Percentiles rank a stretch among this genome's conserved stretches.
Conservation (phyloP, 2,888 invertebrate species). For the Pristionchus entomophagus region DNA sequence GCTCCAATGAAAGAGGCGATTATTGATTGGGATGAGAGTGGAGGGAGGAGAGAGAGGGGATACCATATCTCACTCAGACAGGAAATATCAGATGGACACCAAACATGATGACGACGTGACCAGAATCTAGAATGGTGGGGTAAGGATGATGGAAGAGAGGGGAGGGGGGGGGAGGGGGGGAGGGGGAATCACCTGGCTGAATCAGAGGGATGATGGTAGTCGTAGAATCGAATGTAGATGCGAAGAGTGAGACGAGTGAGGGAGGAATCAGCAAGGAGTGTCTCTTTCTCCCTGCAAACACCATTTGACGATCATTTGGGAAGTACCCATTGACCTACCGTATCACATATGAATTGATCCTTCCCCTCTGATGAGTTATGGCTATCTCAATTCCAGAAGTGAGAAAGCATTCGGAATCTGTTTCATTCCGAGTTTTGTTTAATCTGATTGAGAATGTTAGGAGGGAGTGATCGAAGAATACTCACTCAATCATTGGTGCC, state of each 20-base stretch:
- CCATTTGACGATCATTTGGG: background rate
- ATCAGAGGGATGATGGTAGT: conserved; percentile 15
- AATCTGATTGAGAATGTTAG: background rate
- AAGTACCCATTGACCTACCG: background rate
- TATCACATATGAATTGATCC: conserved; percentile 7
- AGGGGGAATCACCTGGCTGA: background rate
- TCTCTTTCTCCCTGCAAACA: background rate
- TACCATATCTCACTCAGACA: conserved; percentile 37
- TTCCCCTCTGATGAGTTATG: conserved; percentile 6
- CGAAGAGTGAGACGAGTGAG: background rate
- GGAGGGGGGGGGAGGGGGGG: background rate
- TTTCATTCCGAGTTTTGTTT: background rate
- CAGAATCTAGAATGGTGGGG: conserved; percentile 17
- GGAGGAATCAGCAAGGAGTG: background rate
- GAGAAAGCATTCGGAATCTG: background rate
- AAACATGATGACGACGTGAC: background rate
- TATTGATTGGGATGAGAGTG: conserved; percentile 8
- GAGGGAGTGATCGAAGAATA: background rate
- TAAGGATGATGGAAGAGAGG: background rate
- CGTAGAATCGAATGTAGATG: conserved; percentile 22
- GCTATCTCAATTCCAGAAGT: conserved; percentile 5
- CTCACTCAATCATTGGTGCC: conserved; percentile 4
- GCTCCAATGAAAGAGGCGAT: background rate
- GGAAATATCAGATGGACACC: conserved; percentile 39
- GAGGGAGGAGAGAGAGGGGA: conserved; percentile 33